Conservation (phyloP, 2,888 invertebrate species). For the Ischnus inquisitorius region DNA sequence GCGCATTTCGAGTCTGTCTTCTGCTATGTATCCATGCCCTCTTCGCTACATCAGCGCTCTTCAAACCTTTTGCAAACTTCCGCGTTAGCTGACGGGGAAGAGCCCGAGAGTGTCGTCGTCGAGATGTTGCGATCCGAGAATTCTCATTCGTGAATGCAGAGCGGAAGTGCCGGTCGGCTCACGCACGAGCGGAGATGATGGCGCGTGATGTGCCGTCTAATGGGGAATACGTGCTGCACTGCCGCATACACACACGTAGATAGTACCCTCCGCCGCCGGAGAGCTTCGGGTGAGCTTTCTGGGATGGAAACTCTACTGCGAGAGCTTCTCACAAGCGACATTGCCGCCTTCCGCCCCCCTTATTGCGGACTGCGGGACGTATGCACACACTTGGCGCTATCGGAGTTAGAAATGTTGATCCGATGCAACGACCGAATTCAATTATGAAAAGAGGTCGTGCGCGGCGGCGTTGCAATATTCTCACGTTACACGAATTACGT, state of each 20-base stretch:
- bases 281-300: conserved; percentile 24
- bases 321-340: conserved; percentile 14
- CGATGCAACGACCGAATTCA: conserved; percentile 51
- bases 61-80: conserved; percentile 1
- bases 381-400: conserved; percentile 22
- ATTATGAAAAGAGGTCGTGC: conserved; percentile 55
- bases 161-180: conserved; percentile 65
- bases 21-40: background rate
- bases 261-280: conserved; percentile 6
- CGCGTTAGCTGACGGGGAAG: conserved; percentile 28
- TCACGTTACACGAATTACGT: conserved; percentile 14
- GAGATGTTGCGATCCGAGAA: conserved; percentile 52
- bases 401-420: conserved; percentile 37
- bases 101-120: conserved; percentile 16
- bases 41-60: background rate
- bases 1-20: background rate
- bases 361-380: background rate
- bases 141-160: conserved; percentile 65
- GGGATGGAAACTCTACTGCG: conserved; percentile 10
- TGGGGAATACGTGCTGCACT: conserved; percentile 70
- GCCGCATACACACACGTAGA: conserved; percentile 12
- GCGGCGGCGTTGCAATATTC: conserved; percentile 25
- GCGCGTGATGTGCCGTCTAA: conserved; percentile 77
- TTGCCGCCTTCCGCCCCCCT: background rate
- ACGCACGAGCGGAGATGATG: conserved; percentile 77